Base-by-base conservation (phyloP, 2,888 invertebrate species). In the Chrysina gloriosa region DNA sequence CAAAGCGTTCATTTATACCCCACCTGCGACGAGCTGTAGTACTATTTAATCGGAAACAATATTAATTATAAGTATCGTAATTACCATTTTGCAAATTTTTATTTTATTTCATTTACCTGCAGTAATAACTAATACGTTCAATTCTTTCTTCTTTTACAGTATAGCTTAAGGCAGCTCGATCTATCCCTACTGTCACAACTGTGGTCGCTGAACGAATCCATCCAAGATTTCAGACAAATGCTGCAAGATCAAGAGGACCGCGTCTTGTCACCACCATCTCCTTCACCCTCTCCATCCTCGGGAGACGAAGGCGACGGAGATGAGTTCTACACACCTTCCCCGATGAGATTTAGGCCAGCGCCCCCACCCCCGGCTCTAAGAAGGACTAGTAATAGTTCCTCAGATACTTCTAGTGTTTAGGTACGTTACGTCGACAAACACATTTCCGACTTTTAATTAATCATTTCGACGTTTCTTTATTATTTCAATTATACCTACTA, bases 191-290 rank as follows among this genome's bases (percentile, higher is more conserved):
- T 96, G 45, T 95, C 95, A 2, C 96, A 97, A 83, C 87, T 97
- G 72, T 95, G 96, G 95, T 91, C 94, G 0, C 86, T 97, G 61
- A 95, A 96, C 84, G 95, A 96, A 82, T 92, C 95, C 42, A 95
- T 96, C 82, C 94, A 95, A 77, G 93, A 96, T 73, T 95, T 94
- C 85, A 89, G 92, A 48, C 89, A 89, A 74, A 87, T 91, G 72
- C 82, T 91, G 69, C 88, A 88, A 75, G 88, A 87, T 71, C 80
- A 83, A 72, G 83, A 84, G 50, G 83, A 83, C 31, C 73, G 82
- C 16, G 78, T 82, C 14, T 73, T 80, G 83, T 88, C 73, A 82
- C 88, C 77, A 48, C 86, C 88, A 73, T 87, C 88, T 47, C 86
- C 87, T 29, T 81, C 86, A 25, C 80, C 84, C 31, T 84, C 86